Base-by-base conservation (phyloP, 2,113 vertebrate species). In the Syrrhaptes paradoxus region DNA sequence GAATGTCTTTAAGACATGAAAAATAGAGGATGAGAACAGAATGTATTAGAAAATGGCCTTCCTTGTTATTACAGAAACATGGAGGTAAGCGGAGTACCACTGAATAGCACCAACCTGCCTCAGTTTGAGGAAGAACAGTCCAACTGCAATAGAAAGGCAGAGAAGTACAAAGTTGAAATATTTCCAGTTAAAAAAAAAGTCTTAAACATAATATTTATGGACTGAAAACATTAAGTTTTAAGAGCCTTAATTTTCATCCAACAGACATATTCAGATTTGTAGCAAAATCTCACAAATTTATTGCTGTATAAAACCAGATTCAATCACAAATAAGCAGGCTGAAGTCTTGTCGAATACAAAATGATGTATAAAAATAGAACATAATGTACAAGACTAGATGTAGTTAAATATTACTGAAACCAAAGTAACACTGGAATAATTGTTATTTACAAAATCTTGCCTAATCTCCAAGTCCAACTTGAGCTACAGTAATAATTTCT, bases 301-400 rank as follows among this genome's bases (percentile, higher is more conserved):
- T 95, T 97, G 65, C 76, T 0, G 0, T 76, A 71, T 73, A 96
- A 97, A 94, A 97, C 1, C 2, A 17, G 65, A 63, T 72, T 87
- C 24, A 61, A 38, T 71, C 16, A 92, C 86, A 94, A 94, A 95
- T 94, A 78, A 89, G 38, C 75, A 79, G 70, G 84, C 63, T 83
- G 87, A 96, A 95, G 54, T 82, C 49, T 95, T 83, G 83, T 77
- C 80, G 95, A 97, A 94, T 95, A 96, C 92, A 97, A 97, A 82
- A 95, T 51, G 57, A 86, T 67, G 81, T 91, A 96, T 77, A 95
- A 97, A 96, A 96, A 95, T 75, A 94, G 63, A 93, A 95, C 67
- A 90, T 83, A 84, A 86, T 95, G 77, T 96, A 95, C 90, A 97
- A 90, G 76, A 78, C 72, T 75, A 77, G 26, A 82, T 93, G 61